Conservation (phyloP, 2,797 vertebrate species). For the Triplophysa yarkandensis region DNA sequence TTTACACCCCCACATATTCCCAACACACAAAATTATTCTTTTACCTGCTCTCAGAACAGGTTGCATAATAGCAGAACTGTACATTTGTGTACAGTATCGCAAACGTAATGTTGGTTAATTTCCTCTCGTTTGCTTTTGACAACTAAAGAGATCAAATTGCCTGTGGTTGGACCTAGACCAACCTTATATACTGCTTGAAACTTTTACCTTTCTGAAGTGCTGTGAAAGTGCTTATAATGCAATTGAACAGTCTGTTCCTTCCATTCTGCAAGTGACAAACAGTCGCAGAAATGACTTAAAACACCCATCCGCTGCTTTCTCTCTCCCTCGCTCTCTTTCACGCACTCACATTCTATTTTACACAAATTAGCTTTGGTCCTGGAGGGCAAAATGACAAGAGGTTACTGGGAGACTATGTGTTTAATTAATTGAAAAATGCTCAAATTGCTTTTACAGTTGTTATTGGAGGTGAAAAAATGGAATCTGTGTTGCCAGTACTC, state of each 20-base stretch:
- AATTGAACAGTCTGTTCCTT: conserved; percentile 50
- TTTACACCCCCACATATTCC: conserved; percentile 44
- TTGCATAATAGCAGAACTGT: conserved; percentile 11
- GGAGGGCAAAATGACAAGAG: conserved; percentile 99
- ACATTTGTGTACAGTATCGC: neutral
- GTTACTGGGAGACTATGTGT: conserved; percentile 98
- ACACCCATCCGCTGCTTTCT: conserved; percentile 33
- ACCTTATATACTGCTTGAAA: conserved; percentile 70
- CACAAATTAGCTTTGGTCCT: conserved; percentile 99
- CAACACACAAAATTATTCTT: conserved; percentile 73
- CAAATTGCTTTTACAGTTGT: conserved; percentile 99
- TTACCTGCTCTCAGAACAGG: conserved; percentile 57
- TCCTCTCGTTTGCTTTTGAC: conserved; percentile 72
- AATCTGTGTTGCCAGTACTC: conserved; percentile 98
- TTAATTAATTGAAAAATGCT: conserved; percentile 99
- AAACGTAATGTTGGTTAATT: conserved; percentile 76
- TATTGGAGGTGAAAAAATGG: conserved; percentile 87
- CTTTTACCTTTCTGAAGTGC: conserved; percentile 64
- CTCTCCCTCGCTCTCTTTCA: conserved; percentile 61
- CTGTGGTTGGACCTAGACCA: conserved; percentile 69
- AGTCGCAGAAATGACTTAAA: conserved; percentile 75
- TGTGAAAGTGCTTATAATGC: conserved; percentile 62
- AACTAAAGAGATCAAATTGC: conserved; percentile 72
- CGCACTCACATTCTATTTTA: conserved; percentile 84
- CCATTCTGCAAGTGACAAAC: conserved; percentile 74